Evolutionary conservation across 2,888 invertebrate species (phyloP).

Genomic region (Sisyra nigra): DNA sequence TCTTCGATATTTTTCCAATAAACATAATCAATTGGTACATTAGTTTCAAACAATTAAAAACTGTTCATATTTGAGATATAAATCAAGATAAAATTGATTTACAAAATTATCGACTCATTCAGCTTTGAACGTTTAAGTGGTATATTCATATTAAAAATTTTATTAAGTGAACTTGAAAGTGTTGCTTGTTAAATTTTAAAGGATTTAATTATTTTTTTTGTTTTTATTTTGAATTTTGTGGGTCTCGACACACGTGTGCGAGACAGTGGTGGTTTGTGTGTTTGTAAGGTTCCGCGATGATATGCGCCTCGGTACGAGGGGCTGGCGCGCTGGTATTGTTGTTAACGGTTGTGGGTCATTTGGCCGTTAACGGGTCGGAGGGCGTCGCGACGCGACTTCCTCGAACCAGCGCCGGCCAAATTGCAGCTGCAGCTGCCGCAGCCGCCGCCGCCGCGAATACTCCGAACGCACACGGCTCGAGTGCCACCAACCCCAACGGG

Average conservation of each 20-base stretch:
- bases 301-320: conserved; percentile 18
- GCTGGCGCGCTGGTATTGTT: conserved; percentile 20
- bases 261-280: conserved; percentile 9
- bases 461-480: background rate
- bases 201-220: conserved; percentile 1
- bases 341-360: conserved; percentile 15
- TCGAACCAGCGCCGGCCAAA: conserved; percentile 39
- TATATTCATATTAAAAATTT: too few species aligned
- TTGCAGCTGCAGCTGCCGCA: conserved; percentile 25
- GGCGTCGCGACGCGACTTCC: conserved; percentile 34
- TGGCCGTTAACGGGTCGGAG: conserved; percentile 20
- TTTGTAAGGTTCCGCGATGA: too few species aligned
- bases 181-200: too few species aligned
- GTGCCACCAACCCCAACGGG: too few species aligned
- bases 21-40: too few species aligned
- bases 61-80: too few species aligned
- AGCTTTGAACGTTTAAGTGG: too few species aligned
- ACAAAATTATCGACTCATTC: too few species aligned
- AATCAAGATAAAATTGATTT: too few species aligned
- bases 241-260: conserved; percentile 8
- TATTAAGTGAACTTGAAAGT: too few species aligned
- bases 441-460: conserved; percentile 1
- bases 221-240: conserved; percentile 4
- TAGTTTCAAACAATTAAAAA: too few species aligned
- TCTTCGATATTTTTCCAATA: too few species aligned